phyloP scores from a whole-genome alignment of 2,113 vertebrate genomes.

The Takifugu flavidus region DNA sequence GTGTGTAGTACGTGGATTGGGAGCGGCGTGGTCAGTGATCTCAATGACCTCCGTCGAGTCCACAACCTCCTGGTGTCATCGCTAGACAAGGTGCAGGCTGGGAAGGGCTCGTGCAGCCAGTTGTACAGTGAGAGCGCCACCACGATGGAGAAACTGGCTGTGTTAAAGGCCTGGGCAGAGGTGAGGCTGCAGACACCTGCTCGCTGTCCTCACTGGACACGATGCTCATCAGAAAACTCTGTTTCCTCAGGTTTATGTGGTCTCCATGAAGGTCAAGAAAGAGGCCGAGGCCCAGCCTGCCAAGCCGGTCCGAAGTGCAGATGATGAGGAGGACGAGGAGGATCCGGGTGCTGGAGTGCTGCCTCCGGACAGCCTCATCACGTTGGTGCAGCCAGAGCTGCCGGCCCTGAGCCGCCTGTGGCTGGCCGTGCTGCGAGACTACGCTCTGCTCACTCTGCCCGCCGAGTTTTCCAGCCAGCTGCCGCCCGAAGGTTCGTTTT shows the following conservation, averaged over 20 bases:
- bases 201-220: not conserved
- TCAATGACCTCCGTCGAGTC: slow-evolving; percentile 94
- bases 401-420: slow-evolving; percentile 91
- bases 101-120: slow-evolving; percentile 90
- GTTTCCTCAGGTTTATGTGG: slow-evolving; percentile 85
- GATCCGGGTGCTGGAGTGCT: slow-evolving; percentile 78
- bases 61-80: slow-evolving; percentile 97
- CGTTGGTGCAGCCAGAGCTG: slow-evolving; percentile 90
- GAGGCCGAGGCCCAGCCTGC: slow-evolving; percentile 83
- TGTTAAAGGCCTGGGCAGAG: slow-evolving; percentile 98
- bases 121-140: slow-evolving; percentile 96
- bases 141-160: slow-evolving; percentile 96
- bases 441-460: slow-evolving; percentile 92
- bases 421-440: slow-evolving; percentile 92
- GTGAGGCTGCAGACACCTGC: slow-evolving; percentile 61
- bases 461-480: slow-evolving; percentile 97
- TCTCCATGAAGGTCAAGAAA: slow-evolving; percentile 97
- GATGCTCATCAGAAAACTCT: not conserved
- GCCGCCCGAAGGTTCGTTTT: slow-evolving; percentile 87
- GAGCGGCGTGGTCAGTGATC: slow-evolving; percentile 96
- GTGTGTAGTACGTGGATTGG: slow-evolving; percentile 98
- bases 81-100: slow-evolving; percentile 94
- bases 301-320: slow-evolving; percentile 68
- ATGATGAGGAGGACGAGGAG: slow-evolving; percentile 86
- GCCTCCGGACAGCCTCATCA: slow-evolving; percentile 94